These are phyloP conservation scores for Hypomecis punctinalis DNA, from an alignment of 2,888 invertebrate species.

Conservation along the genomic window DNA sequence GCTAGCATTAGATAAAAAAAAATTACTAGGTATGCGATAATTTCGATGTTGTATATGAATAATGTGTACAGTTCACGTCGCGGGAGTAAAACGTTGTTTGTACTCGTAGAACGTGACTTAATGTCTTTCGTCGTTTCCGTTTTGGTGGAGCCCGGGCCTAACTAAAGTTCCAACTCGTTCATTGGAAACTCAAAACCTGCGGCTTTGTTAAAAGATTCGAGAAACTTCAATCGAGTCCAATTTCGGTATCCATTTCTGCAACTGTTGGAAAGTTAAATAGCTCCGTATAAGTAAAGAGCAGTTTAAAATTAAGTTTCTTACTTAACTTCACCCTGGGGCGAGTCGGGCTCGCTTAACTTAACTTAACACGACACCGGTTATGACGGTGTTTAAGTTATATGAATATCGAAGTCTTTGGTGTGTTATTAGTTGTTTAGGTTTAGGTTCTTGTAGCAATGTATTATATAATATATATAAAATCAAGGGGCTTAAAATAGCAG, in stretches of 20 bases:
- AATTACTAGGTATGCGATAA: no score
- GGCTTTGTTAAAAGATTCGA: constrained; percentile 32
- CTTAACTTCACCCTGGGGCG: constrained; percentile 43
- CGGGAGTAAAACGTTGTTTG: no score
- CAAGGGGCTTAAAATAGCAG: no score
- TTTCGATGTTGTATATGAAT: no score
- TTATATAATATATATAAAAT: no score
- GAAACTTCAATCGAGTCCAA: constrained; percentile 42
- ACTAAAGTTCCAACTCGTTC: constrained; percentile 16
- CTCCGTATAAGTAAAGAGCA: constrained; percentile 41
- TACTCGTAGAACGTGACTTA: no score
- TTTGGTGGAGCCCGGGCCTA: no score
- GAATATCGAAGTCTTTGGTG: not conserved
- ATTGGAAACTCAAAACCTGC: constrained; percentile 14
- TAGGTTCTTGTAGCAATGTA: no score
- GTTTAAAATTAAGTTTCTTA: constrained; percentile 55
- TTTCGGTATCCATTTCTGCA: constrained; percentile 46
- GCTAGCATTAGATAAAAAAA: no score
- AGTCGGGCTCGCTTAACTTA: constrained; percentile 23
- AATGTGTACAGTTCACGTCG: no score
- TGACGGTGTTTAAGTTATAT: constrained; percentile 1
- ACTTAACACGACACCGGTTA: constrained; percentile 21
- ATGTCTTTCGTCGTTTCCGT: no score
- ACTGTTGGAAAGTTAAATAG: constrained; percentile 50
- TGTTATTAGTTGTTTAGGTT: not conserved